phyloP scores from a whole-genome alignment of 2,888 invertebrate genomes.

The Diadegma fenestrale region DNA sequence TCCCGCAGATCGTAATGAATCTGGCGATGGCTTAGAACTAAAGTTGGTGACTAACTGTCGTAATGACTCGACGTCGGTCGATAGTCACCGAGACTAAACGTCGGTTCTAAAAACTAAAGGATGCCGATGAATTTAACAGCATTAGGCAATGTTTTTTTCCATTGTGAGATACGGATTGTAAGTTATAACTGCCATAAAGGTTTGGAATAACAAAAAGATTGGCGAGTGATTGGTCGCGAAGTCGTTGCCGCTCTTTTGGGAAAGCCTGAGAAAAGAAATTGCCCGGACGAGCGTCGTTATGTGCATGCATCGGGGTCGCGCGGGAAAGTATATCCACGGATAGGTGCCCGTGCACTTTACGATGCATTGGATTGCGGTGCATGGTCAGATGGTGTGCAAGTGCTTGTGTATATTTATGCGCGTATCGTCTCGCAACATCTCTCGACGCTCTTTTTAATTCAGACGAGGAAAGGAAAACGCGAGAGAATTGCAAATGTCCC shows the following conservation, averaged over 20 bases:
- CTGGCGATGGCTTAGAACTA: not conserved
- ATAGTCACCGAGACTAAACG: not conserved
- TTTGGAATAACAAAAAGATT: slow-evolving; percentile 40
- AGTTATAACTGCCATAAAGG: slow-evolving; percentile 19
- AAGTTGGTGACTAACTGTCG: not conserved
- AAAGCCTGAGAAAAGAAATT: slow-evolving; percentile 61
- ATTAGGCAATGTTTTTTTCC: slow-evolving; percentile 38
- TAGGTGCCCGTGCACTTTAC: slow-evolving; percentile 30
- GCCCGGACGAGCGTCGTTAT: slow-evolving; percentile 50
- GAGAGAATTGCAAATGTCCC: slow-evolving; percentile 53
- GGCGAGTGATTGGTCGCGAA: slow-evolving; percentile 11
- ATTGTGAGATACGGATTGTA: not conserved
- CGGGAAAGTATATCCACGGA: slow-evolving; percentile 50
- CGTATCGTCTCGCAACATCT: slow-evolving; percentile 11
- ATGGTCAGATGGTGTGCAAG: slow-evolving; percentile 14
- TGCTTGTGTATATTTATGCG: not conserved
- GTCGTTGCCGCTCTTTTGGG: slow-evolving; percentile 46
- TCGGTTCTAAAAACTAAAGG: slow-evolving; percentile 19
- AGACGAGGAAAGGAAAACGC: slow-evolving; percentile 30
- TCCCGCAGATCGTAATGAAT: not conserved
- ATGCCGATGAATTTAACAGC: slow-evolving; percentile 4
- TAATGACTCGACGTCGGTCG: not conserved
- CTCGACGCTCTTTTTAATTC: slow-evolving; percentile 20
- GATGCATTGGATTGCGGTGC: slow-evolving; percentile 3
- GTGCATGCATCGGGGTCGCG: slow-evolving; percentile 56